Conservation (phyloP, 1,140 invertebrate genomes). For the Helicoverpa zea region DNA sequence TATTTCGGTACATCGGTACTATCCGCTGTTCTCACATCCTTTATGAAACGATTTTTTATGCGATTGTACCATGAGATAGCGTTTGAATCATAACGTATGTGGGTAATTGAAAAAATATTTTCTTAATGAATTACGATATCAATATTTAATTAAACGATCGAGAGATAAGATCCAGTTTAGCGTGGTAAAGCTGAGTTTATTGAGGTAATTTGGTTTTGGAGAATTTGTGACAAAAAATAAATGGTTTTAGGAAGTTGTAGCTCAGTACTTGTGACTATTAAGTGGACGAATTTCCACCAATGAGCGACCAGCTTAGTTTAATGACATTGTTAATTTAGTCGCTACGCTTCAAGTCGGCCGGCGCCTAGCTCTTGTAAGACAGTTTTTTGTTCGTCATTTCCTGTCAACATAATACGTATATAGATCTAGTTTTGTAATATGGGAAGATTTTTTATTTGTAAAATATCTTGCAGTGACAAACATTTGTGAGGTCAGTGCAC, state of each 20-base stretch:
- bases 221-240: conserved; percentile 27
- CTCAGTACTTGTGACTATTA: conserved; percentile 3
- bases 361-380: background rate
- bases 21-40: conserved; percentile 47
- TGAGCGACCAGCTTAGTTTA: background rate
- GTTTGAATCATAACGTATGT: conserved; percentile 31
- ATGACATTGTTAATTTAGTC: background rate
- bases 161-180: conserved; percentile 36
- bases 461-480: too few relatives aligned
- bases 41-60: conserved; percentile 15
- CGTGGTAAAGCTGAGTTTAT: conserved; percentile 39
- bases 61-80: conserved; percentile 28
- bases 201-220: conserved; percentile 39
- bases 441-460: too few relatives aligned
- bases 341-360: background rate
- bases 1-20: conserved; percentile 29
- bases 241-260: conserved; percentile 40
- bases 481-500: too few relatives aligned
- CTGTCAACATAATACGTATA: background rate
- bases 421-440: too few relatives aligned
- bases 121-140: conserved; percentile 39
- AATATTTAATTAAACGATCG: conserved; percentile 40
- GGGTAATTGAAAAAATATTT: conserved; percentile 42
- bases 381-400: conserved; percentile 13
- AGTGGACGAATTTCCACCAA: conserved; percentile 15